phyloP scores from a whole-genome alignment of 1,140 invertebrate genomes.

The Limonius californicus region DNA sequence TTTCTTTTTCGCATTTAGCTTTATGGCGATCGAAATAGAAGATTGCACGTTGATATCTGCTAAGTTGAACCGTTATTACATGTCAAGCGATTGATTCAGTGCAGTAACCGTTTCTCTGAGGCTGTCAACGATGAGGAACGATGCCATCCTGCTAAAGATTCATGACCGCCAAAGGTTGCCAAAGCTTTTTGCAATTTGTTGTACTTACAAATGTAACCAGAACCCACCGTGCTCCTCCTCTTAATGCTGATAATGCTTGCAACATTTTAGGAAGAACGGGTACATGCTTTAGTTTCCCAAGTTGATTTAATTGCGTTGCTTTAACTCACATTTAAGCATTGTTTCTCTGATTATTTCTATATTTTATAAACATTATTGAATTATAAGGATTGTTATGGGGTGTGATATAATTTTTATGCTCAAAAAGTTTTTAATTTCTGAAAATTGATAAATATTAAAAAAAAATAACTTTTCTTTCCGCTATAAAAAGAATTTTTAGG shows the following conservation, averaged over 20 bases:
- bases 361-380: no score
- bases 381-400: no score
- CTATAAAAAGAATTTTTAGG: no score
- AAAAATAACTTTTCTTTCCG: no score
- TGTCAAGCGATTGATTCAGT: constrained; percentile 19
- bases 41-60: background rate
- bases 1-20: background rate
- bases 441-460: no score
- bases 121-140: constrained; percentile 19
- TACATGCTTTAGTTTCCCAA: no score
- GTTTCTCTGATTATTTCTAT: no score
- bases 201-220: constrained; percentile 19
- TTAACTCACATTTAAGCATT: no score
- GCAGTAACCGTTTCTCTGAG: constrained; percentile 17
- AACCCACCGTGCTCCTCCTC: constrained; percentile 1
- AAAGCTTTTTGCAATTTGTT: constrained; percentile 25
- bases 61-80: constrained; percentile 14
- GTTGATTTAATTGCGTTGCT: background rate
- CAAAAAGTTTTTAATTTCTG: no score
- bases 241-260: background rate
- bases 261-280: no score
- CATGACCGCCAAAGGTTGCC: constrained; percentile 18
- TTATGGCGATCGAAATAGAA: constrained; percentile 10
- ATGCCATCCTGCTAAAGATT: constrained; percentile 20
- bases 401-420: no score